A percentile compares a stretch with the other conserved stretches of the same genome.
Evolutionary conservation across 2,888 invertebrate species (phyloP).

Genomic region (Loripinus fragilis): DNA sequence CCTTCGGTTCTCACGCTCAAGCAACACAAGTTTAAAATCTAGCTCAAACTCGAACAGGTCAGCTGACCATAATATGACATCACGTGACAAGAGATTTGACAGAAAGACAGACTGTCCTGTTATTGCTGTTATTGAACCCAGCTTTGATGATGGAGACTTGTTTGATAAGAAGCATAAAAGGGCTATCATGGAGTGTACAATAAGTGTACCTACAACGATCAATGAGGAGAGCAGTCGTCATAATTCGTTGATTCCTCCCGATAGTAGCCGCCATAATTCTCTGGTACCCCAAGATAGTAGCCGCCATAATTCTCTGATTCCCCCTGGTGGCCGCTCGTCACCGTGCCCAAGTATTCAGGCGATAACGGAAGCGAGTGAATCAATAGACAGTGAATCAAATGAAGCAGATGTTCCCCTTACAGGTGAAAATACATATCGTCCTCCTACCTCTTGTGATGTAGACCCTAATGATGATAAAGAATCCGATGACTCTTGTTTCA

Average conservation of each 20-base stretch:
- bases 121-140: slow-evolving; percentile 40
- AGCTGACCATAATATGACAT: slow-evolving; percentile 1
- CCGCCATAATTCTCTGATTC: slow-evolving; percentile 61
- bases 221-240: slow-evolving; percentile 72
- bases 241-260: slow-evolving; percentile 55
- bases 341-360: slow-evolving; percentile 48
- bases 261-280: slow-evolving; percentile 8
- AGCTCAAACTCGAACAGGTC: slow-evolving; percentile 54
- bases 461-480: not conserved
- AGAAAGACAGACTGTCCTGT: slow-evolving; percentile 35
- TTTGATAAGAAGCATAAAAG: slow-evolving; percentile 45
- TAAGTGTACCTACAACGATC: slow-evolving; percentile 73
- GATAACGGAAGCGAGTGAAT: slow-evolving; percentile 35
- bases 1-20: slow-evolving; percentile 66
- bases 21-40: slow-evolving; percentile 68
- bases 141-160: slow-evolving; percentile 25
- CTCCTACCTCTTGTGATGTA: not conserved
- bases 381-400: not conserved
- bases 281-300: slow-evolving; percentile 62
- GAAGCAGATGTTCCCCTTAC: not conserved
- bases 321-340: slow-evolving; percentile 24
- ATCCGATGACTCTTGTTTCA: not conserved
- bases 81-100: not conserved
- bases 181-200: slow-evolving; percentile 63
- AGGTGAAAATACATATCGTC: not conserved